Base-by-base conservation (phyloP, 2,113 vertebrate genomes). In the Alethe castanea region DNA sequence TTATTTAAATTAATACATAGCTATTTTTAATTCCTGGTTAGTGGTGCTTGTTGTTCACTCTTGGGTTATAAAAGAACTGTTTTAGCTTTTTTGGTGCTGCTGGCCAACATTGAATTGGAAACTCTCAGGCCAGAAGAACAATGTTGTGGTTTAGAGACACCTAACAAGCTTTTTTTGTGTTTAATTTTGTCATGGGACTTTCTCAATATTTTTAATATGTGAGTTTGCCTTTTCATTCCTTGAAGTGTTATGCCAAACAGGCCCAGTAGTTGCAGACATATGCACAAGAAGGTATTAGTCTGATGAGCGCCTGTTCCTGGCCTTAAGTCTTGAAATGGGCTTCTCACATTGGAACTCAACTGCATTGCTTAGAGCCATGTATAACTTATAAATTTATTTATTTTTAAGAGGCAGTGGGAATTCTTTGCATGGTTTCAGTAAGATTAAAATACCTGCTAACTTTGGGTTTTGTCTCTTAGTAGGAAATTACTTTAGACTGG, bases 391-490 rank as follows among this genome's bases (percentile, higher is more conserved):
- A 80, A 71, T 90, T 87, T 94, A 76, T 96, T 97, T 95, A 87
- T 95, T 96, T 89, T 83, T 73, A 93, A 91, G 73, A 95, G 73
- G 66, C 74, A 95, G 10, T 86, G 52, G 81, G 71, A 95, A 77
- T 87, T 92, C 62, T 90, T 93, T 87, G 62, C 87, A 72, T 88
- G 88, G 70, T 81, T 94, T 87, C 74, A 77, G 66, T 89, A 79
- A 86, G 69, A 69, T 76, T 94, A 77, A 90, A 87, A 48, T 74
- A 88, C 14, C 45, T 48, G 38, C n/a, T 95, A 48, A 69, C 48
- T 77, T 48, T 52, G 33, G 47, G 35, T 8, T 48, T 77, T 65
- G 29, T 87, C 15, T 69, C 40, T 86, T 80, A 88, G n/a, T 81
- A 90, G 67, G 42, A 71, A 54, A 33, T 85, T 67, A 71, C 14